These are phyloP conservation scores for Meganola albula DNA, from an alignment of 2,888 invertebrate species.

Conservation along the genomic window DNA sequence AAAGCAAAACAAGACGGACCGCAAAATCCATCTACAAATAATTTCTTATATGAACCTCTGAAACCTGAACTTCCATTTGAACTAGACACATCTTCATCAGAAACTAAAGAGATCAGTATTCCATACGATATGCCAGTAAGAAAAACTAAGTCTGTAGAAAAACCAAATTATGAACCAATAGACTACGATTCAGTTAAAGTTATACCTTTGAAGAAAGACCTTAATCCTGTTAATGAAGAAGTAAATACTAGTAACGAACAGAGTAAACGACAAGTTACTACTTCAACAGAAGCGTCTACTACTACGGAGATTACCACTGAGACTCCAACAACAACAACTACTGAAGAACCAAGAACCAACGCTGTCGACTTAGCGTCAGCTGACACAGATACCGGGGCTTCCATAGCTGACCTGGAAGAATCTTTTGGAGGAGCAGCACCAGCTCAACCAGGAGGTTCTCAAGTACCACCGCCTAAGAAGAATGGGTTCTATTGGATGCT, in stretches of 20 bases:
- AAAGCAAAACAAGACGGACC: slow-evolving; percentile 32
- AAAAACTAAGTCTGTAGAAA: slow-evolving; percentile 43
- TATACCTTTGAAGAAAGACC: slow-evolving; percentile 55
- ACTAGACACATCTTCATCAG: slow-evolving; percentile 61
- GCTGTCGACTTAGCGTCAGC: slow-evolving; percentile 57
- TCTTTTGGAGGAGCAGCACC: slow-evolving; percentile 85
- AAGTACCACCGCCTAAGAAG: slow-evolving; percentile 80
- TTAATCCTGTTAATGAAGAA: slow-evolving; percentile 52
- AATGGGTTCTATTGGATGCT: slow-evolving; percentile 91
- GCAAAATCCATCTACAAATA: slow-evolving; percentile 38
- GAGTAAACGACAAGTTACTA: slow-evolving; percentile 50
- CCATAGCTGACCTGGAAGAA: slow-evolving; percentile 83
- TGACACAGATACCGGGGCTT: slow-evolving; percentile 70
- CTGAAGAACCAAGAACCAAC: slow-evolving; percentile 40
- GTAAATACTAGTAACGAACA: slow-evolving; percentile 40
- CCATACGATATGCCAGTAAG: slow-evolving; percentile 59
- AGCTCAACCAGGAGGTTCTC: slow-evolving; percentile 76
- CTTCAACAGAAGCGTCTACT: slow-evolving; percentile 11
- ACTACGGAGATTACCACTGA: slow-evolving; percentile 19
- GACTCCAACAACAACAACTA: slow-evolving; percentile 31
- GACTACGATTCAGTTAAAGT: slow-evolving; percentile 66
- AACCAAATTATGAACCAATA: slow-evolving; percentile 53
- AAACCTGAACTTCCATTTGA: slow-evolving; percentile 58
- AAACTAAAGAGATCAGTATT: slow-evolving; percentile 45
- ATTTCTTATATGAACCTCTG: slow-evolving; percentile 59